A percentile compares a stretch with the other conserved stretches of the same genome.
Evolutionary conservation across 2,888 invertebrate genomes (phyloP).

Genomic region (Rhorus exstirpatorius): DNA sequence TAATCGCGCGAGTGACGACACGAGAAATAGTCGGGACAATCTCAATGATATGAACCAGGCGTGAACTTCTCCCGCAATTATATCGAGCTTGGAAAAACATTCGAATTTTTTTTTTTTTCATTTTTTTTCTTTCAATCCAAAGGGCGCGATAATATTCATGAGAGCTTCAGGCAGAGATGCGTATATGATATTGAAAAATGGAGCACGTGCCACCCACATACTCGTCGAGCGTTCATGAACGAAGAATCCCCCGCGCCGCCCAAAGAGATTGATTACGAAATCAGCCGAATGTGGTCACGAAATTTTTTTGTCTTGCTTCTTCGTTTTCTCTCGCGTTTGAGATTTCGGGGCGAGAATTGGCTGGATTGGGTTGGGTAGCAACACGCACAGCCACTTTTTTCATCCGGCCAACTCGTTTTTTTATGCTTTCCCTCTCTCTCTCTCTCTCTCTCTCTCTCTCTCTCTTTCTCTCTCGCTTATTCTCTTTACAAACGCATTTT

Average conservation of each 20-base stretch:
- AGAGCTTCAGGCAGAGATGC: not conserved
- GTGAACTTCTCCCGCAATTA: slow-evolving; percentile 44
- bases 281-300: slow-evolving; percentile 26
- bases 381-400: slow-evolving; percentile 58
- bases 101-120: slow-evolving; percentile 30
- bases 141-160: not conserved
- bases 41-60: slow-evolving; percentile 40
- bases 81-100: slow-evolving; percentile 37
- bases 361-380: slow-evolving; percentile 37
- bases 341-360: slow-evolving; percentile 41
- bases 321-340: slow-evolving; percentile 1
- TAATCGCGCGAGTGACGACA: slow-evolving; percentile 38
- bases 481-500: slow-evolving; percentile 28
- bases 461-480: no score
- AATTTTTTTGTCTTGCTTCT: slow-evolving; percentile 43
- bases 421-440: slow-evolving; percentile 5
- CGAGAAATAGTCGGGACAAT: slow-evolving; percentile 50
- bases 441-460: no score
- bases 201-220: slow-evolving; percentile 49
- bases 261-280: slow-evolving; percentile 62
- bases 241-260: slow-evolving; percentile 49
- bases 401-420: slow-evolving; percentile 38
- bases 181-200: not conserved
- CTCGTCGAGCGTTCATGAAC: slow-evolving; percentile 28
- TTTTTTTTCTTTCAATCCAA: slow-evolving; percentile 35